Conservation (phyloP, 1,140 invertebrate species). For the Pseudomyrmex cubaensis region DNA sequence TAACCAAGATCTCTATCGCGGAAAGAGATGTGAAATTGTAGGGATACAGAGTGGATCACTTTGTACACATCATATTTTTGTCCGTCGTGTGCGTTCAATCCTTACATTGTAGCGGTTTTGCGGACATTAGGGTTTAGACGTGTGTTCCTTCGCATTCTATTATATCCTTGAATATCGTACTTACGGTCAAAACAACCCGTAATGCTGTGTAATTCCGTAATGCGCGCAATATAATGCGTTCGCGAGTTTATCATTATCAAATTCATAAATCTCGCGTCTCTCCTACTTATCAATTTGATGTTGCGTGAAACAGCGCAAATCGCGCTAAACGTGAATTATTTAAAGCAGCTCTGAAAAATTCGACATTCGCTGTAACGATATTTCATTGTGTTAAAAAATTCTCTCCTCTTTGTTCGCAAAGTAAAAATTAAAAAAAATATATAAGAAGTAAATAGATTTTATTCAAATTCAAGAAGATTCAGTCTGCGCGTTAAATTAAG, state of each 20-base stretch:
- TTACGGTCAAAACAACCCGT: conserved; percentile 61
- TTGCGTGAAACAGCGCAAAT: conserved; percentile 16
- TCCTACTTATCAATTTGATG: conserved; percentile 24
- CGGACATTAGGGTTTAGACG: conserved; percentile 25
- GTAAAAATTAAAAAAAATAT: too few species aligned
- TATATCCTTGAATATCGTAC: conserved; percentile 66
- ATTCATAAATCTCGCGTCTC: conserved; percentile 61
- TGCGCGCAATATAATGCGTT: conserved; percentile 52
- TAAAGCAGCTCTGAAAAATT: not conserved
- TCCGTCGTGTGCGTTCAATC: not conserved
- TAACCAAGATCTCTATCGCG: conserved; percentile 17
- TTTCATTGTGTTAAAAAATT: not conserved
- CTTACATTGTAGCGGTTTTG: conserved; percentile 58
- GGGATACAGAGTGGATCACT: conserved; percentile 14
- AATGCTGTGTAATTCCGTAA: conserved; percentile 69
- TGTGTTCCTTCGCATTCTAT: conserved; percentile 49
- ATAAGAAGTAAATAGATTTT: too few species aligned
- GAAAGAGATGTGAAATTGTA: conserved; percentile 45
- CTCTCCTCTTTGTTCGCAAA: not conserved
- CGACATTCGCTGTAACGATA: not conserved
- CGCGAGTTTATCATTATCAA: conserved; percentile 63
- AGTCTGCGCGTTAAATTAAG: too few species aligned
- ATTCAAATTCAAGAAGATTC: too few species aligned
- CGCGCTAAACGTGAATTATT: conserved; percentile 1
- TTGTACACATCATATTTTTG: conserved; percentile 40